Evolutionary conservation across 2,888 invertebrate genomes (phyloP), one percentile per base, ranked within the genome.

Genomic region (Platypus cylindrus): DNA sequence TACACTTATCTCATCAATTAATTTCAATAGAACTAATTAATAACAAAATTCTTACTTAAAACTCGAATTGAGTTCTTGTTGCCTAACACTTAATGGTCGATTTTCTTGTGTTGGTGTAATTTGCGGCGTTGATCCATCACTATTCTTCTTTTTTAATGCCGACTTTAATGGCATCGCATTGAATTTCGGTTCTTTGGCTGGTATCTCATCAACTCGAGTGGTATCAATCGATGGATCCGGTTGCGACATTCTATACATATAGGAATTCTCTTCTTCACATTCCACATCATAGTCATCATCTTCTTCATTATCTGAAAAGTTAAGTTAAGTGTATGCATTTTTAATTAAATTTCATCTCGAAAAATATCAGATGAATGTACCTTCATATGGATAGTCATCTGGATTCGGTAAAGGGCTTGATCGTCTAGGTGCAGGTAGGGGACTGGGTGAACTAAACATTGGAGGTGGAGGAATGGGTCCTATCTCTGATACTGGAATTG

Each of bases 381-480:
- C 75, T 60, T 76, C 75, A 56, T 75, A 75, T 56, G 75, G 73
- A 55, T 73, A 75, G 53, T 75, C 72, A 31, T 46, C 52, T 45
- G 46, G 47, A 35, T 48, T 45, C 16, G 48, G 50, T 14, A 47
- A 45, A 20, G 50, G 48, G 20, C 50, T 49, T 8, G 54, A 50
- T 31, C 52, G 53, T 49, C 64, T 70, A 51, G 70, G 67, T 46
- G 67, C 63, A 43, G 73, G 64, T 49, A 79, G 71, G 45, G 81
- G 83, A 63, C 80, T 83, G 47, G 83, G 83, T 52, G 87, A 86
- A 64, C 86, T 86, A 72, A 91, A 90, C 90, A 91, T 91, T 48
- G 90, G 90, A 54, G 90, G 90, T 53, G 90, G 90, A 16, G 62
- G 62, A 39, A 62, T 62, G 47, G 89, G 90, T 44, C 90, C 90